Conservation (phyloP, 2,888 invertebrate genomes). For the Cantharis flavilabris region DNA sequence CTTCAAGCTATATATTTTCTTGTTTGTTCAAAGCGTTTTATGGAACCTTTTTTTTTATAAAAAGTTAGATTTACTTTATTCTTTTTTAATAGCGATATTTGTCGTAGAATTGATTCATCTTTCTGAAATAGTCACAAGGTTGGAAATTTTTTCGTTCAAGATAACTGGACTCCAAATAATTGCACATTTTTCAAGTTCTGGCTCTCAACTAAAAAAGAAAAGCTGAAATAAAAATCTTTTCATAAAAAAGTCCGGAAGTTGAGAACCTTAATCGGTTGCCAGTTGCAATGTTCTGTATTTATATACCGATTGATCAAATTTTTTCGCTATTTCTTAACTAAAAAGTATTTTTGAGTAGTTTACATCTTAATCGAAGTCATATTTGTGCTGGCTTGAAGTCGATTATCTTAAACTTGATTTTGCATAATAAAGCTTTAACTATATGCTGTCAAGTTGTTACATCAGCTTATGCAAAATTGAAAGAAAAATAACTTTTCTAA, state of each 20-base stretch:
- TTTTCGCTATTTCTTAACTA: neutral
- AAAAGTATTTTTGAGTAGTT: neutral
- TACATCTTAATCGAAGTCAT: neutral
- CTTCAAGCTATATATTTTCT: no score
- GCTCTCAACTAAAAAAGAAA: neutral
- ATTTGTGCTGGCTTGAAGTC: neutral
- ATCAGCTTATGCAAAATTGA: neutral
- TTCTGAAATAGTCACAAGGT: neutral
- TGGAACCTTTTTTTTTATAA: neutral
- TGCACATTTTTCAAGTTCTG: neutral
- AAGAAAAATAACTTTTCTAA: neutral
- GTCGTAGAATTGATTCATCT: neutral
- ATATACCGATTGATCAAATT: neutral
- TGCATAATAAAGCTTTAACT: neutral
- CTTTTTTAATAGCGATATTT: neutral
- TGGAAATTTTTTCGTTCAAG: neutral
- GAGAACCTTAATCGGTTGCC: neutral
- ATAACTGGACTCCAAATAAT: neutral
- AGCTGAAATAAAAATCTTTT: neutral
- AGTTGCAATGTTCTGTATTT: neutral
- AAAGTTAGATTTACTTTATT: neutral
- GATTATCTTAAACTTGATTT: neutral
- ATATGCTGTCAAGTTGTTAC: neutral
- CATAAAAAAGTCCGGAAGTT: neutral
- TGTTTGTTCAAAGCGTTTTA: no score